These are phyloP conservation scores for Chondrilla cf. caribensis DNA, from an alignment of 37 sponge, comb jelly and placozoan species.

Conservation along the genomic window DNA sequence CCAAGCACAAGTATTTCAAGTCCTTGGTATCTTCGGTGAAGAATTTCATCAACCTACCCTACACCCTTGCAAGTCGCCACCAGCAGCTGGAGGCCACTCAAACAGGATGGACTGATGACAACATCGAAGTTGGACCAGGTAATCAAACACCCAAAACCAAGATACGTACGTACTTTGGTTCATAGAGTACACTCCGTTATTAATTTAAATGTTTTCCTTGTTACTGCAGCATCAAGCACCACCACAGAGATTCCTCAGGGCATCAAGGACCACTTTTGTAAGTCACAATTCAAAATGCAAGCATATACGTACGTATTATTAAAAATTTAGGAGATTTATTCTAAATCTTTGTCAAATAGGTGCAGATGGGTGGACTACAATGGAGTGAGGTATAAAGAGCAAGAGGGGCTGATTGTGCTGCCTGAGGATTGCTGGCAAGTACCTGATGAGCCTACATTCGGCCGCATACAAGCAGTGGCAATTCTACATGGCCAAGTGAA, in stretches of 20 bases:
- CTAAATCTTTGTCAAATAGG: too few species aligned
- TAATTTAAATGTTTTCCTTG: too few species aligned
- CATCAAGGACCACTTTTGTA: too few species aligned
- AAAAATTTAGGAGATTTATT: too few species aligned
- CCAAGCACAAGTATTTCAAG: conserved; percentile 9
- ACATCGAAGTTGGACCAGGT: conserved; percentile 13
- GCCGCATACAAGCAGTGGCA: neutral
- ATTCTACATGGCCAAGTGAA: neutral
- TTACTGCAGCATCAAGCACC: too few species aligned
- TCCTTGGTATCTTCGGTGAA: neutral
- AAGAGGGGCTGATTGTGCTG: neutral
- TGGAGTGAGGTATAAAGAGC: conserved; percentile 9
- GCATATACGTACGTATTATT: too few species aligned
- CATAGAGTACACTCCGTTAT: too few species aligned
- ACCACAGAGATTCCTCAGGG: too few species aligned
- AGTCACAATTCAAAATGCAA: too few species aligned
- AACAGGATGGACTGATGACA: neutral
- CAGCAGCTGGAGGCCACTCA: neutral
- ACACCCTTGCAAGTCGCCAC: neutral
- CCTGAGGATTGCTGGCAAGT: neutral
- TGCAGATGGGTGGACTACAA: too few species aligned
- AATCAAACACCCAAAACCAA: neutral
- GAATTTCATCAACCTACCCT: conserved; percentile 3
- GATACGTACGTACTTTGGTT: too few species aligned
- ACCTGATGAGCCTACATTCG: neutral